Conservation (phyloP, 2,797 vertebrate genomes). For the Galago senegalensis region DNA sequence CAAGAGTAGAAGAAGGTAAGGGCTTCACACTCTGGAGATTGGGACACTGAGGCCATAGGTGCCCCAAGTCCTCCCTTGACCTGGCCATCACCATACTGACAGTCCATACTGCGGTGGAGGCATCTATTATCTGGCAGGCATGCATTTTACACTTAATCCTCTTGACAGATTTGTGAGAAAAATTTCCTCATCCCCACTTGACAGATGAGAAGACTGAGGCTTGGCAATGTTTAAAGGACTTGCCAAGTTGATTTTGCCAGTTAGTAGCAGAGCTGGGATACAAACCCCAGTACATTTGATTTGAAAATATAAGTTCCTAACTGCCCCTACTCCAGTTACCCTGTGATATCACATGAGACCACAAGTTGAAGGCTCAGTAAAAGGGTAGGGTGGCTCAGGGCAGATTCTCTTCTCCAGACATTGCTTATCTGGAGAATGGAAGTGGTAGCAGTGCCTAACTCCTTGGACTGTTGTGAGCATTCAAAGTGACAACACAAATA, state of each 20-base stretch:
- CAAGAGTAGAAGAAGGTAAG: slow-evolving; percentile 57
- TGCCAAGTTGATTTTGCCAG: neutral
- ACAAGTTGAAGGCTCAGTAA: neutral
- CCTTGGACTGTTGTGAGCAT: neutral
- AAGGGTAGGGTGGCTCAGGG: neutral
- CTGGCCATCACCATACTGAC: neutral
- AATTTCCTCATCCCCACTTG: neutral
- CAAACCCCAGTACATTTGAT: neutral
- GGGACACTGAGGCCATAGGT: fast-evolving
- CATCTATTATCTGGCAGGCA: neutral
- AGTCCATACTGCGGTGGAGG: neutral
- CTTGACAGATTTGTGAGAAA: neutral
- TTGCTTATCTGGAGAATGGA: neutral
- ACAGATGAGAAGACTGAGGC: neutral
- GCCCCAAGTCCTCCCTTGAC: neutral
- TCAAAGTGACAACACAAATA: neutral
- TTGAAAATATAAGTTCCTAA: neutral
- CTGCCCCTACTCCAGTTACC: neutral
- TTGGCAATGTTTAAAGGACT: neutral
- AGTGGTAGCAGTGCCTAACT: too few relatives aligned
- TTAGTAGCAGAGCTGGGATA: neutral
- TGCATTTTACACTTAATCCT: neutral
- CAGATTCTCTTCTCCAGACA: neutral
- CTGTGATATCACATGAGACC: neutral
- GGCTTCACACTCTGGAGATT: neutral